These are phyloP conservation scores for Tiliacea aurago DNA, from an alignment of 2,888 invertebrate species.

Conservation along the genomic window DNA sequence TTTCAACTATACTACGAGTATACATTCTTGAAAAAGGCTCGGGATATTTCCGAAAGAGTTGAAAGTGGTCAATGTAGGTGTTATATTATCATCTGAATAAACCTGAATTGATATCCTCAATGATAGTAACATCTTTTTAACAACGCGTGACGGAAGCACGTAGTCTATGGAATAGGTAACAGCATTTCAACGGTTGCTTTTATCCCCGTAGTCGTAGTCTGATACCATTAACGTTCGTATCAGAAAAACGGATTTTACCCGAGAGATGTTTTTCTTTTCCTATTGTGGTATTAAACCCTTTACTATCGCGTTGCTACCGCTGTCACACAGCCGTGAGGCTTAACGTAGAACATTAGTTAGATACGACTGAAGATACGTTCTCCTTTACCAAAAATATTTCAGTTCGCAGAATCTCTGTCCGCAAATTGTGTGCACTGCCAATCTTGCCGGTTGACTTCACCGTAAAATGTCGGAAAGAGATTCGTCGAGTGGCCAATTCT, in stretches of 20 bases:
- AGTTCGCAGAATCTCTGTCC: constrained; percentile 16
- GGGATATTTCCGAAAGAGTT: neutral
- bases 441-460: neutral
- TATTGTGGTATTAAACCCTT: constrained; percentile 24
- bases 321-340: constrained; percentile 6
- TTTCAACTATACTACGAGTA: too few relatives aligned
- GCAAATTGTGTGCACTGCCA: constrained; percentile 7
- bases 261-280: constrained; percentile 13
- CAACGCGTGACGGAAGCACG: neutral
- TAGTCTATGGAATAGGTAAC: neutral
- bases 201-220: constrained; percentile 9
- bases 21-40: too few relatives aligned
- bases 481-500: constrained; percentile 64
- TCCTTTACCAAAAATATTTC: neutral
- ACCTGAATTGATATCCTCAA: neutral
- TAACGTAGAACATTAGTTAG: constrained; percentile 11
- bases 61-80: neutral
- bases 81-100: neutral
- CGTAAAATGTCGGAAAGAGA: neutral
- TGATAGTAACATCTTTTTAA: neutral
- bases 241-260: constrained; percentile 18
- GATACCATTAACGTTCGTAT: constrained; percentile 16
- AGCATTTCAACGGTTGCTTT: constrained; percentile 18
- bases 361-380: constrained; percentile 3
- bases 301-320: constrained; percentile 21